phyloP scores from a whole-genome alignment of 2,113 vertebrate genomes.

The Polypterus bichir region DNA sequence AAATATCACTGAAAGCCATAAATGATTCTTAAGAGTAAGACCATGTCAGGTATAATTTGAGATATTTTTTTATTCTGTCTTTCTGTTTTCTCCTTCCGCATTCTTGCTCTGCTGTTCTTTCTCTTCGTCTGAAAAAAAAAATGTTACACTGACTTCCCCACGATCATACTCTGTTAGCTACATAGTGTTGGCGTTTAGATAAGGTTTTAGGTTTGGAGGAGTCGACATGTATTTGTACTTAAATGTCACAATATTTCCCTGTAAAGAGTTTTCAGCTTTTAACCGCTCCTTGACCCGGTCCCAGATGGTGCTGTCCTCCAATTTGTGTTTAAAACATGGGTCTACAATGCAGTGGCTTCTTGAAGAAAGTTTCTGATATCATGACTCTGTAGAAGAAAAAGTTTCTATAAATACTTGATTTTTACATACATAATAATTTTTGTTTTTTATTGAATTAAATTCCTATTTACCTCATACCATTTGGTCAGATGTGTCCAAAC shows the following conservation, averaged over 20 bases:
- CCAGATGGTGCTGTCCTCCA: constrained; percentile 7
- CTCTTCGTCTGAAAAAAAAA: background rate
- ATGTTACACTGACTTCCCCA: constrained; percentile 4
- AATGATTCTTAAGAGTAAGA: constrained; percentile 1
- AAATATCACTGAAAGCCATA: background rate
- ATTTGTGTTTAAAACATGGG: background rate
- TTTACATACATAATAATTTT: too few species aligned
- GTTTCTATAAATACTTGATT: too few species aligned
- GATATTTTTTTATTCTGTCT: background rate
- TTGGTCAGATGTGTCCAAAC: too few species aligned
- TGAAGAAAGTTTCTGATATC: too few species aligned
- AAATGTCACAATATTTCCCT: constrained; percentile 7
- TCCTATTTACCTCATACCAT: too few species aligned
- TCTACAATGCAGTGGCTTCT: too few species aligned
- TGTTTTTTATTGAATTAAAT: too few species aligned
- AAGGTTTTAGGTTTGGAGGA: background rate
- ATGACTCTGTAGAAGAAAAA: too few species aligned
- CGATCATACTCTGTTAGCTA: constrained; percentile 1
- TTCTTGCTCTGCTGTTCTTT: background rate
- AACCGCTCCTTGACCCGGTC: constrained; percentile 3
- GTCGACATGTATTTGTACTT: background rate
- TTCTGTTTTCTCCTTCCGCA: background rate
- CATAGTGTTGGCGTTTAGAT: constrained; percentile 5
- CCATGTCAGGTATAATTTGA: background rate
- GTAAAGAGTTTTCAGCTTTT: constrained; percentile 2